Evolutionary conservation across 2,797 vertebrate genomes (phyloP), one percentile per base, ranked within the genome.

Genomic region (Tamandua tetradactyla): DNA sequence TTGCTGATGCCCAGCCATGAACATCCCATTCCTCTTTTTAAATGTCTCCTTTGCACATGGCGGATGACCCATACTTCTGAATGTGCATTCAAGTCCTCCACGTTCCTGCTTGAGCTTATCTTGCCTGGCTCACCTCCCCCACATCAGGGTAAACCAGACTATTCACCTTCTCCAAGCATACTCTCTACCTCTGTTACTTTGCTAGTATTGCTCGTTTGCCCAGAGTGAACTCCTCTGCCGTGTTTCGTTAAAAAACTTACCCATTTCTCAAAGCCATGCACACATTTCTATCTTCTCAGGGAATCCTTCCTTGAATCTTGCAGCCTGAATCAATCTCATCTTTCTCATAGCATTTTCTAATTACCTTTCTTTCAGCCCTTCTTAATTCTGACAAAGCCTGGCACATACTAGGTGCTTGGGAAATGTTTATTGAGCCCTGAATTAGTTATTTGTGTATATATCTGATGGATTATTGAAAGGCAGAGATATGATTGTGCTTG

Each of bases 31-130:
- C 15, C n/a, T 75, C 55, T 25, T 5, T 15, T 25, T 66, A 25
- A 52, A 40, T 35, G 30, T 52, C 49, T 3, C 3, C 42, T 3
- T 40, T 11, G 18, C 74, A 6, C 1, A 5, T 4, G 12, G 25
- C 7, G 2, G 62, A 25, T 2, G 12, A 14, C 10, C 15, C 3
- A 2, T 17, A 11, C 22, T 37, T 76, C 30, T 30, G 30, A 12
- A 2, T 0, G 0, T 27, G 18, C 2, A 1, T 37, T 69, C 59
- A 6, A 52, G n/a, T 35, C n/a, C 12, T 76, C 49, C 35, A 14
- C 6, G 1, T 55, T 52, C 12, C 17, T 13, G 2, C 15, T 87
- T 18, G 32, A 30, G 12, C 8, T 61, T 30, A 20, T 7, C 61
- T 87, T 49, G 80, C 78, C 23, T 42, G 10, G 18, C 8, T 32